Evolutionary conservation across 2,888 invertebrate genomes (phyloP), one percentile per base, ranked within the genome.

Genomic region (Andricus curvator): DNA sequence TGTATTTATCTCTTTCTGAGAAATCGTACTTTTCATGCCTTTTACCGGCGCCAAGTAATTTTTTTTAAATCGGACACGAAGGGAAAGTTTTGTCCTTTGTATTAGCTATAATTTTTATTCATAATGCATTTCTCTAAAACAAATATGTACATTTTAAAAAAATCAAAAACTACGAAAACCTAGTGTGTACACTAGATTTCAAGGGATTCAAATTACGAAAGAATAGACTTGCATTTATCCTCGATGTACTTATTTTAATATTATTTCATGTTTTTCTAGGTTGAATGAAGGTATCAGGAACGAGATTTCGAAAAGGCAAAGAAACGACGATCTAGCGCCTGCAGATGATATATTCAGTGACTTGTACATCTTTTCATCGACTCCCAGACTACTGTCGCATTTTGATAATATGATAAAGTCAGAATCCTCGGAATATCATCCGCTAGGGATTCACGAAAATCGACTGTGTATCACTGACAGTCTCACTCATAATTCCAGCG

Each of bases 311-410:
- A 92, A 92, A 65, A 86, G 91, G n/a, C 90, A 91, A 78, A 91
- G 91, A 88, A 91, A 90, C 87, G 95, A 95, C 86, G 96, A 96
- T 88, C 94, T 95, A 78, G 94, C 95, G 89, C 95, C 96, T 67
- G 95, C 95, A 86, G 96, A 95, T 87, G 96, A 96, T 87, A 95
- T 96, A 8, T 94, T 96, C 82, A 95, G 95, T 81, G 96, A 96
- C 88, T 96, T 96, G 89, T 96, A 96, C 90, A 95, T 95, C 92
- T 84, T 92, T 48, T 95, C 96, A 83, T 95, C 96, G 17, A 95
- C 96, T 1, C 96, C 96, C 44, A 93, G 95, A 80, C 93, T 96
- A 89, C 93, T 96, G 82, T 95, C 96, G 48, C 95, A 95, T 81
- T 95, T 96, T 82, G 95, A 96, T 89, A 95, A 95, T 84, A 95